These are phyloP conservation scores for Xiphophorus maculatus DNA, from an alignment of 2,113 vertebrate genomes.

Conservation along the genomic window DNA sequence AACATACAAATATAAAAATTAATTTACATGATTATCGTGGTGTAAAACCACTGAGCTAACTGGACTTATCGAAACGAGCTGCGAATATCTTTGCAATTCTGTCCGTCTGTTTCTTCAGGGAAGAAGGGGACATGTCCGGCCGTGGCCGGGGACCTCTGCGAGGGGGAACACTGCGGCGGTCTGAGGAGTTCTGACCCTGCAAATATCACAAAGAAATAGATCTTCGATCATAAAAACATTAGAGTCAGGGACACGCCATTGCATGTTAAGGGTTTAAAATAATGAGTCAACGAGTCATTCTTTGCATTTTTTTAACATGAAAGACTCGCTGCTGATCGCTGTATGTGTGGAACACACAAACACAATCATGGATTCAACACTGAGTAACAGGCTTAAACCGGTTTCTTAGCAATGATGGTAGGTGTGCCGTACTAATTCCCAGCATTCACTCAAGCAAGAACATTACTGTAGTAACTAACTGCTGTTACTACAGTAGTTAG, in stretches of 20 bases:
- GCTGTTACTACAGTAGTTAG: no score
- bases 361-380: background rate
- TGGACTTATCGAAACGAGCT: constrained; percentile 75
- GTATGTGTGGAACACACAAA: background rate
- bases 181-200: constrained; percentile 35
- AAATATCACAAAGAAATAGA: constrained; percentile 19
- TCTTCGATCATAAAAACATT: background rate
- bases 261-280: background rate
- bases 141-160: constrained; percentile 55
- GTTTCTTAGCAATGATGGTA: background rate
- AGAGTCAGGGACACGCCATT: background rate
- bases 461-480: background rate
- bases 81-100: constrained; percentile 93
- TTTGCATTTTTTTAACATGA: background rate
- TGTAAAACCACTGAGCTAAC: constrained; percentile 33
- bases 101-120: constrained; percentile 79
- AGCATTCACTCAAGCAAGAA: background rate
- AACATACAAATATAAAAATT: constrained; percentile 53
- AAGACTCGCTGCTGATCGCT: background rate
- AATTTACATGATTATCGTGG: constrained; percentile 50
- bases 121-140: constrained; percentile 59
- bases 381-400: background rate
- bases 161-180: constrained; percentile 18
- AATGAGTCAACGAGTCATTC: constrained; percentile 2
- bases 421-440: background rate